Evolutionary conservation across 2,113 vertebrate species (phyloP).

Genomic region (Dinomys branickii): DNA sequence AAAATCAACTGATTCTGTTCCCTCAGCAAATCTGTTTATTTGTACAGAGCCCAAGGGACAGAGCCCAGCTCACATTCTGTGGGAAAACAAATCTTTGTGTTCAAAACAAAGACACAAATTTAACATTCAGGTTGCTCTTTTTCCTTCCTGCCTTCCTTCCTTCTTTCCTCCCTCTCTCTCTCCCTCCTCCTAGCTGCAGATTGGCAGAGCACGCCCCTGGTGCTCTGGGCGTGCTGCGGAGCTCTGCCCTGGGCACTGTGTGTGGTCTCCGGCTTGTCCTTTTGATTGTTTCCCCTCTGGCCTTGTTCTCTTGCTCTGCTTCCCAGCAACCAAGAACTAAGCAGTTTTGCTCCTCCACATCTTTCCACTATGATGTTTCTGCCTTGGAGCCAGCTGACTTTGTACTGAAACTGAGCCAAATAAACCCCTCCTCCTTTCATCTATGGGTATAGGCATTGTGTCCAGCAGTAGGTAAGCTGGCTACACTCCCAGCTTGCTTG

Average conservation of each 20-base stretch:
- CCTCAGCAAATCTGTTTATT: too few relatives aligned
- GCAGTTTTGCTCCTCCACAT: not conserved
- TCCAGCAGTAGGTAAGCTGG: not conserved
- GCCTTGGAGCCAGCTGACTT: not conserved
- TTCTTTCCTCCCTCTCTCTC: not conserved
- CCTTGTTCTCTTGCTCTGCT: not conserved
- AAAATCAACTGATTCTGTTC: too few relatives aligned
- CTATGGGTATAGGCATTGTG: not conserved
- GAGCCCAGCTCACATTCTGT: too few relatives aligned
- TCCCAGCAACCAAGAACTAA: not conserved
- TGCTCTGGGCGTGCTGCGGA: not conserved
- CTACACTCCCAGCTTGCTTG: not conserved
- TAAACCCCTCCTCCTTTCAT: not conserved
- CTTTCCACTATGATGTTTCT: not conserved
- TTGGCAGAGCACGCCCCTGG: not conserved
- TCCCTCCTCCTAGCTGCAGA: not conserved
- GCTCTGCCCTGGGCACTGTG: not conserved
- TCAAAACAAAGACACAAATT: too few relatives aligned
- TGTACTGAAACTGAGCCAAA: not conserved
- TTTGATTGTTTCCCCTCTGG: not conserved
- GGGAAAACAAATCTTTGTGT: too few relatives aligned
- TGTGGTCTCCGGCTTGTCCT: not conserved
- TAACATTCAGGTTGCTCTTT: too few relatives aligned
- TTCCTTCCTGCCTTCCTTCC: too few relatives aligned
- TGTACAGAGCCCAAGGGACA: too few relatives aligned